Conservation (phyloP, 1,140 invertebrate species). For the Drosophila lini region DNA sequence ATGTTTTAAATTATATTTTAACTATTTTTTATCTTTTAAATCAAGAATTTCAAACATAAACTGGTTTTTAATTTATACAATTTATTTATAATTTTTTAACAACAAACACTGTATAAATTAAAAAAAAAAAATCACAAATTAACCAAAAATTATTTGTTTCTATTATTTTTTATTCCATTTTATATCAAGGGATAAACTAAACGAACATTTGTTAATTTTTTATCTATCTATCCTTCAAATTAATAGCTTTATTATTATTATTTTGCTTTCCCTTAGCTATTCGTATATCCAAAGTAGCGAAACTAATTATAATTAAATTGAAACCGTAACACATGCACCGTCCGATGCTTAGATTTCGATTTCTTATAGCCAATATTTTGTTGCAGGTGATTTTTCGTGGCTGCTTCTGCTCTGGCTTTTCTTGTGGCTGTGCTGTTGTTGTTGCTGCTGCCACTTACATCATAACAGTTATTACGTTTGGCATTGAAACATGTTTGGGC, state of each 20-base stretch:
- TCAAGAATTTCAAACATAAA: background rate
- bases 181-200: background rate
- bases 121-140: no score
- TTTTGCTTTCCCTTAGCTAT: background rate
- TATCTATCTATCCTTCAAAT: background rate
- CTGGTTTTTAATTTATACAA: no score
- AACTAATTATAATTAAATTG: slow-evolving; percentile 4
- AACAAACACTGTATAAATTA: no score
- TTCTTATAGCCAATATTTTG: background rate
- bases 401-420: slow-evolving; percentile 17
- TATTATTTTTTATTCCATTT: background rate
- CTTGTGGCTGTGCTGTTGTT: slow-evolving; percentile 18
- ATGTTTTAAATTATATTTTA: background rate
- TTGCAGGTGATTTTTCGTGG: slow-evolving; percentile 32
- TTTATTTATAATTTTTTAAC: no score
- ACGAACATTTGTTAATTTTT: background rate
- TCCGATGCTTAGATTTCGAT: background rate
- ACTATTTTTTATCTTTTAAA: background rate
- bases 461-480: slow-evolving; percentile 83
- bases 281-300: background rate
- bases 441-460: slow-evolving; percentile 66
- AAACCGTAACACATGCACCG: slow-evolving; percentile 2
- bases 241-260: background rate
- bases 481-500: slow-evolving; percentile 78
- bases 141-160: background rate